Base-by-base conservation (phyloP, 2,888 invertebrate genomes). In the Lysandra coridon region DNA sequence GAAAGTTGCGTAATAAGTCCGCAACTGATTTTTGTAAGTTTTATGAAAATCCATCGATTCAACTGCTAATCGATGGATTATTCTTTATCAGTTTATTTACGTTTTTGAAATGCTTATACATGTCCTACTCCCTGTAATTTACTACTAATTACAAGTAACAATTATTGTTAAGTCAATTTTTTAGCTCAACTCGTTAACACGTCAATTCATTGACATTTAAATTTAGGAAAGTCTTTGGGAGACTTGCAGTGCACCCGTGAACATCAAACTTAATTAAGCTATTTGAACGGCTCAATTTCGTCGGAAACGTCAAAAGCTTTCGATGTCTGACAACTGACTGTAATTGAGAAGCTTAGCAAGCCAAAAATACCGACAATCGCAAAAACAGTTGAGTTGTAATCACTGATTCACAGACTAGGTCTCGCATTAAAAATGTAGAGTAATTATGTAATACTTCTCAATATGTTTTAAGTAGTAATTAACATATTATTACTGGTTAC, bases 281-380 rank as follows among this genome's bases (percentile, higher is more conserved):
- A 69, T 69, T 69, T 69, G 14, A 69, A 69, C 69, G 69, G 33
- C 33, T 69, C 69, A 37, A 69, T 69, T 69, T 37, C 33, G 69
- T 69, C 33, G 69, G 33, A 69, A 69, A 69, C 69, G 69, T 69
- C 69, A 69, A 37, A 69, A 69, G 69, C 69, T 69, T 69, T 64
- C 69, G 14, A 69, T 69, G 69, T 69, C 69, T 69, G 33, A 33
- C 49, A 12, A 12, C 2, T 49, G 49, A 49, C 69, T 12, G 69
- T 69, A 69, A 69, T 69, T 69, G 69, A 69, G 69, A 33, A 69
- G 69, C 33, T 69, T 37, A 33, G 69, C 69, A 69, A 33, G 69
- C 33, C 33, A 37, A 69, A 69, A 69, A 37, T 69, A 69, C 33
- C 17, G 69, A 69, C 33, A 33, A 17, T 69, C 33, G 69, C 69